Evolutionary conservation across 2,888 invertebrate genomes (phyloP).

Genomic region (Halictus ligatus): DNA sequence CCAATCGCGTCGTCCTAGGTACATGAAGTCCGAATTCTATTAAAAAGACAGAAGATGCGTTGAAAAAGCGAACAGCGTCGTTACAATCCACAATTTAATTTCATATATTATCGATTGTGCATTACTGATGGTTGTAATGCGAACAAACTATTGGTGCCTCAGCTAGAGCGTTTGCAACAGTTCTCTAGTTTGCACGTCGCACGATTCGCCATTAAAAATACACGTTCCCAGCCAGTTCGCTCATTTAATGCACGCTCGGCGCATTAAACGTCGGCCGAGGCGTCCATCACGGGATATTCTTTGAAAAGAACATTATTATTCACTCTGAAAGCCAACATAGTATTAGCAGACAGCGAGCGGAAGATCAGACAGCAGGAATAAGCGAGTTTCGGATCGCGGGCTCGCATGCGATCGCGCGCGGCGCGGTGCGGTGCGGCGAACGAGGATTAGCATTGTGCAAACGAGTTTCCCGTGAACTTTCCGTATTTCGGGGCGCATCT

Average conservation of each 20-base stretch:
- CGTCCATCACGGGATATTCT: not conserved
- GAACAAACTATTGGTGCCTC: not conserved
- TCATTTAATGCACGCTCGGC: slow-evolving; percentile 2
- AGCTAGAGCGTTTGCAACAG: not conserved
- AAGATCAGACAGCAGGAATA: not conserved
- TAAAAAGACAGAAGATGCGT: too few relatives aligned
- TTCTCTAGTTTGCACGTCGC: not conserved
- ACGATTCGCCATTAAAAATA: not conserved
- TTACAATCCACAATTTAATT: too few relatives aligned
- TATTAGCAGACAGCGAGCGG: not conserved
- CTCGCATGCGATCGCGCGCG: not conserved
- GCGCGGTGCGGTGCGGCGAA: too few relatives aligned
- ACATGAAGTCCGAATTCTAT: too few relatives aligned
- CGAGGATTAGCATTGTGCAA: not conserved
- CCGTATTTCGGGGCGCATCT: slow-evolving; percentile 9
- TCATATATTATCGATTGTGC: not conserved
- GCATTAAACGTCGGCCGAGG: slow-evolving; percentile 6
- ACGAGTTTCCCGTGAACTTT: slow-evolving; percentile 36
- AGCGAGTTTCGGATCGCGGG: not conserved
- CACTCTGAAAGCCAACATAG: slow-evolving; percentile 2
- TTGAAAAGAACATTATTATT: slow-evolving; percentile 12
- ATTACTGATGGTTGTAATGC: not conserved
- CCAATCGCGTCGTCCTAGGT: too few relatives aligned
- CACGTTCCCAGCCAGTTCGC: not conserved
- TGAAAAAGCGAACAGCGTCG: too few relatives aligned